Base-by-base conservation (phyloP, 2,113 vertebrate species). In the Fregata magnificens region DNA sequence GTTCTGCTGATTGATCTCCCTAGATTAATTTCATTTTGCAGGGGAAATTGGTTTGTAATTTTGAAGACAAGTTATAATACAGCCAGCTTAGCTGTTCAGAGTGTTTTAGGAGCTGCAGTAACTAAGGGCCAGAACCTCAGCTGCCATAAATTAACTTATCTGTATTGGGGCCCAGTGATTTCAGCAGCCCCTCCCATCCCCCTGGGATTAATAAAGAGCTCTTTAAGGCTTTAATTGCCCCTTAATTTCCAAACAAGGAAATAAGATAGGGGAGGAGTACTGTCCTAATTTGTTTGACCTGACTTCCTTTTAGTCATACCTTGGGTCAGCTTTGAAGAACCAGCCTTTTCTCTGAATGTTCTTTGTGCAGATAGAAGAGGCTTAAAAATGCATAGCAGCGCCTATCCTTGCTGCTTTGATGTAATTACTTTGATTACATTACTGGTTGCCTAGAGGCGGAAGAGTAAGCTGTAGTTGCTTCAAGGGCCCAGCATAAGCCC, bases 231-330 rank as follows among this genome's bases (percentile, higher is more conserved):
- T 56, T 86, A 74, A 76, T 58, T 62, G 34, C 2, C 16, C 36
- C 42, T 61, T 66, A 14, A 49, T 72, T 67, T 9, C 9, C 10
- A 28, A 76, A 16, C 1, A 12, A 66, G 11, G 56, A 26, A 16
- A 15, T 45, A 16, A 63, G 11, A 7, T 22, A 28, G 13, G 11
- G 66, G 36, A 19, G 32, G 36, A 10, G 16, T 7, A 1, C 1
- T n/a, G 36, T 3, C 5, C 4, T 45, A 2, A 6, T 22, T 29
- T n/a, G 2, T 26, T 82, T 77, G n/a, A 26, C 18, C 15, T 2
- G 2, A 1, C 53, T 73, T 17, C 16, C 6, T 49, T 62, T n/a
- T 4, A 24, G 29, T 25, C 4, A 5, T 11, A 5, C 2, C 10
- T 50, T 9, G 16, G 72, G 17, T 36, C 16, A 59, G 34, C 31